Percentiles rank a stretch among this genome's conserved stretches.
phyloP scores from a whole-genome alignment of 2,113 vertebrate species.

The Pelvicachromis taeniatus region DNA sequence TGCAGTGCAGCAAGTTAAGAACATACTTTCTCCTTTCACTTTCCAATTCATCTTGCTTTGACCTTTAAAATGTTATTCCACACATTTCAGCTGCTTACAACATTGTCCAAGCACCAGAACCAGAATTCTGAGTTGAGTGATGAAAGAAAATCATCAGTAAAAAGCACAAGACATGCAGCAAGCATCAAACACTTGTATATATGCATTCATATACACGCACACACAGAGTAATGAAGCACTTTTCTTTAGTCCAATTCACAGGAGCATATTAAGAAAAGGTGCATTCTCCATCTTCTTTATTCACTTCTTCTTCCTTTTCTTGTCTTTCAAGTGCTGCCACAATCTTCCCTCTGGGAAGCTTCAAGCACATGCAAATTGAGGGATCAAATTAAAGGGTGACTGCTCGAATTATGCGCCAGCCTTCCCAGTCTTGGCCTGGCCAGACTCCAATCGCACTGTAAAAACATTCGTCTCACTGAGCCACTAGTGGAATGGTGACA shows the following conservation, averaged over 20 bases:
- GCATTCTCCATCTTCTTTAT: conserved; percentile 13
- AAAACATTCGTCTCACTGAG: conserved; percentile 19
- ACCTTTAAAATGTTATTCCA: conserved; percentile 40
- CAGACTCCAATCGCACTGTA: conserved; percentile 10
- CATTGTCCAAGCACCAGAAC: background rate
- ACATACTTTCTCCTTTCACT: background rate
- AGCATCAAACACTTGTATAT: background rate
- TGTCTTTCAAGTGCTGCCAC: conserved; percentile 40
- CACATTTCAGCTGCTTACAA: conserved; percentile 18
- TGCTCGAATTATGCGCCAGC: conserved; percentile 6
- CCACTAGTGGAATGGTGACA: conserved; percentile 14
- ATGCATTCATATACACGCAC: background rate
- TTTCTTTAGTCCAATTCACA: background rate
- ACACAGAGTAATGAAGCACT: background rate
- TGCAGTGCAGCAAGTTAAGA: conserved; percentile 12
- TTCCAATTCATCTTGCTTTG: conserved; percentile 20
- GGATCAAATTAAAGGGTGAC: conserved; percentile 46
- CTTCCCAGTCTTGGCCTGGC: conserved; percentile 9
- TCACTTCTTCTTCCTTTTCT: conserved; percentile 1
- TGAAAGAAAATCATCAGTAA: background rate
- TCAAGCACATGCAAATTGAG: conserved; percentile 29
- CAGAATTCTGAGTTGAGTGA: background rate
- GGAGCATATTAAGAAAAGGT: background rate
- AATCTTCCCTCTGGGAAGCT: conserved; percentile 19
- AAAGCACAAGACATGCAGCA: background rate